phyloP scores from a whole-genome alignment of 2,113 vertebrate genomes.

The Peucedramus taeniatus region DNA sequence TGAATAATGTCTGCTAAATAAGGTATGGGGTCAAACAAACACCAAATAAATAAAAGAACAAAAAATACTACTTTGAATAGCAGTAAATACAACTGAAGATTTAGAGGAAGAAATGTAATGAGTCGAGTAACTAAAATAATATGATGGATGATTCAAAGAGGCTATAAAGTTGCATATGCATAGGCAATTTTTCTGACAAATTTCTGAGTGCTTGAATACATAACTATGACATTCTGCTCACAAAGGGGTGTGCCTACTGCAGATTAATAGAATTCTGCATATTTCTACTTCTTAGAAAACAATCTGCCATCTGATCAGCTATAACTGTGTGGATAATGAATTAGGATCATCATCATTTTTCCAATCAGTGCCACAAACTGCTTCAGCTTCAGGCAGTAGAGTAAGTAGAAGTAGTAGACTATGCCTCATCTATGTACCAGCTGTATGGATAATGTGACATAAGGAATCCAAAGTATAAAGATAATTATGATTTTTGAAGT shows the following conservation, averaged over 20 bases:
- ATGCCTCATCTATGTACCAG: not conserved
- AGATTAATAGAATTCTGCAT: not conserved
- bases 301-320: not conserved
- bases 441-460: not conserved
- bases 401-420: not conserved
- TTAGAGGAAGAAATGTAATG: not conserved
- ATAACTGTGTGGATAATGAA: not conserved
- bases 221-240: not conserved
- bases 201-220: not conserved
- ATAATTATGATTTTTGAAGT: not conserved
- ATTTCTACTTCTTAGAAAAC: not conserved
- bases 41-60: not conserved
- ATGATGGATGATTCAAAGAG: not conserved
- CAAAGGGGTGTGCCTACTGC: not conserved
- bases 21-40: not conserved
- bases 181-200: slow-evolving; percentile 1
- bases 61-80: not conserved
- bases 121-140: not conserved
- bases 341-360: not conserved
- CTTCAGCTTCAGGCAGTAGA: not conserved
- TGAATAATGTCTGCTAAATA: not conserved
- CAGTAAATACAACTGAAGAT: not conserved
- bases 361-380: not conserved
- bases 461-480: not conserved
- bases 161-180: not conserved